Base-by-base conservation (phyloP, 2,113 vertebrate species). In the Apeltes quadracus region DNA sequence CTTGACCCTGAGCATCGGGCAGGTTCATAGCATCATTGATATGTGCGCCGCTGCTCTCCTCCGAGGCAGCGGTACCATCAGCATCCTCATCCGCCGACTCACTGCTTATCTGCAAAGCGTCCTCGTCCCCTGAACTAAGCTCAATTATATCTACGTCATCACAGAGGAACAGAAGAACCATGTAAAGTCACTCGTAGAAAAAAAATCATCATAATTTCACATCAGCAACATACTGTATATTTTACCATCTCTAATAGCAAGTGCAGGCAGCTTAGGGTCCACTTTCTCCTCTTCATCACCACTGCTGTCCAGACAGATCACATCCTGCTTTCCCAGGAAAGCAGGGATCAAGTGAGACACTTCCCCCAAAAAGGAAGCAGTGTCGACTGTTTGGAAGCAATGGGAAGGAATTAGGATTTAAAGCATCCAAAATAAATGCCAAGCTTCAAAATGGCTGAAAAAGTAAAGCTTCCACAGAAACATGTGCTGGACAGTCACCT, bases 41-140 rank as follows among this genome's bases (percentile, higher is more conserved):
- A 34, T 99, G 98, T 11, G 98, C 95, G 29, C 97, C 97, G 6
- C 96, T 97, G 92, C 96, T 97, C 87, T 98, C 97, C 84, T 97
- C 96, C 3, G 91, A 93, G 43, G 93, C 93, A 0, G 64, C 32
- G 1, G 87, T 71, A 13, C 84, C 76, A 4, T 95, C 95, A 0
- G 91, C 94, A 2, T 95, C 96, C 72, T 98, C 98, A 1, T 96
- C 96, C 14, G 95, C 93, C 64, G 95, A 96, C 68, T 97, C 97
- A n/a, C 96, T 98, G 91, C 95, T 96, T 71, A 97, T 95, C 72
- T 96, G 96, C 76, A 98, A 90, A 25, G 95, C 80, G 22, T 97
- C 96, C 58, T 99, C 98, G 22, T 98, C 98, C 71, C 97, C 98
- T 2, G 97, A 99, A 81, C 98, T 99, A 78, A 99, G 92, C 85